Base-by-base conservation (phyloP, 2,113 vertebrate species). In the Fulica atra region DNA sequence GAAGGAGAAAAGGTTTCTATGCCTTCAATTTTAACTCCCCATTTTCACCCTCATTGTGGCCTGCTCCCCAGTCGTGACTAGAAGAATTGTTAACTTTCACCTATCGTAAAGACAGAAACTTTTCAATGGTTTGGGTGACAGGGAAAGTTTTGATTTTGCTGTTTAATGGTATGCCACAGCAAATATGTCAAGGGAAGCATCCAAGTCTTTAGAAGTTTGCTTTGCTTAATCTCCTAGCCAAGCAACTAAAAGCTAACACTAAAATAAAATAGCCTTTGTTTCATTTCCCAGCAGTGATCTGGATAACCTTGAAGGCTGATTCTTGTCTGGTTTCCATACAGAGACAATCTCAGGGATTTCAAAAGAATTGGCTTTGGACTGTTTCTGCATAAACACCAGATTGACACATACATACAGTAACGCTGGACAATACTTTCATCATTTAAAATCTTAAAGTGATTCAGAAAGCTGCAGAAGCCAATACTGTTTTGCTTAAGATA, bases 171-270 rank as follows among this genome's bases (percentile, higher is more conserved):
- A 15, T 44, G 25, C 35, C 68, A 19, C 13, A 72, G 6, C n/a
- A 85, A 63, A 65, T 61, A 72, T 5, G 23, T 44, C 84, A 93
- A 42, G 48, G 73, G 53, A 90, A 89, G 42, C 1, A 4, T 10
- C 4, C 24, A 64, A 60, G 13, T 57, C 50, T 72, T 87, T 79
- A 33, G 28, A 88, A 87, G 66, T 89, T 71, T 94, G 48, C 48
- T 92, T 89, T 92, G 91, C 93, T 53, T 94, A 70, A 95, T 89
- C 60, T 76, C 29, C 78, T 44, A 64, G 25, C 64, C 64, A 59
- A 56, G 56, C 48, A 76, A 42, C 35, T 81, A 53, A 93, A 91
- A 93, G 44, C 11, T 76, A 78, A 81, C 26, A n/a, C 20, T 81
- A 46, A 40, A 81, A 86, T 29, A 81, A 57, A 42, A 53, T 3